Evolutionary conservation across 2,888 invertebrate genomes (phyloP).

Genomic region (Euzophera pinguis): DNA sequence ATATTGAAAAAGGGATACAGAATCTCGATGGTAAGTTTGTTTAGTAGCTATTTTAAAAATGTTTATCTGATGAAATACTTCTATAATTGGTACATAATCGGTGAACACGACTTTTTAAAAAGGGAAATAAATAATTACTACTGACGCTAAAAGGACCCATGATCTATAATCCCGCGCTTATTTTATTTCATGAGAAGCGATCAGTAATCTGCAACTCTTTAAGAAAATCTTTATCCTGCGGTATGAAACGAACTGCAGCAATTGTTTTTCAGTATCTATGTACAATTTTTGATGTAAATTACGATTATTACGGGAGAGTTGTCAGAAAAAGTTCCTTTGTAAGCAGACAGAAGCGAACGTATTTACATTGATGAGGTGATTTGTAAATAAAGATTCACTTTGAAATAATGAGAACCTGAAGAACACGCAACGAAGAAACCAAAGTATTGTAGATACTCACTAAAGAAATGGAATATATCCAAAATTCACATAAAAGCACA

Average conservation of each 20-base stretch:
- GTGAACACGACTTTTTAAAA: not conserved
- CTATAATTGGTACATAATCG: not conserved
- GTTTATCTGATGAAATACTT: not conserved
- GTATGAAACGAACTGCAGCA: not conserved
- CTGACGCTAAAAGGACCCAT: conserved; percentile 54
- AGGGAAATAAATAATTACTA: conserved; percentile 18
- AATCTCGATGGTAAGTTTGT: not conserved
- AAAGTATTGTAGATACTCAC: conserved; percentile 18
- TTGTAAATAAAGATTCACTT: not conserved
- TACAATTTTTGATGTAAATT: not conserved
- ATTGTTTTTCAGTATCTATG: not conserved
- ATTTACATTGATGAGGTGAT: not conserved
- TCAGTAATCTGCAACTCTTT: not conserved
- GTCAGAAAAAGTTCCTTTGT: conserved; percentile 43
- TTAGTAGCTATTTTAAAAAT: not conserved
- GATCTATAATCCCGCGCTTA: conserved; percentile 69
- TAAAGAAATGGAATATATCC: conserved; percentile 27
- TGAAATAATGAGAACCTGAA: not conserved
- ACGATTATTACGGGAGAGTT: conserved; percentile 10
- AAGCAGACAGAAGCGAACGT: conserved; percentile 28
- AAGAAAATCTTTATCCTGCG: not conserved
- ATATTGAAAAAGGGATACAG: conserved; percentile 34
- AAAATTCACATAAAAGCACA: conserved; percentile 69
- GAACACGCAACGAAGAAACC: not conserved
- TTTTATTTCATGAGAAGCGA: conserved; percentile 27